Evolutionary conservation across 2,888 invertebrate species (phyloP).

Genomic region (Drosophila cognata): DNA sequence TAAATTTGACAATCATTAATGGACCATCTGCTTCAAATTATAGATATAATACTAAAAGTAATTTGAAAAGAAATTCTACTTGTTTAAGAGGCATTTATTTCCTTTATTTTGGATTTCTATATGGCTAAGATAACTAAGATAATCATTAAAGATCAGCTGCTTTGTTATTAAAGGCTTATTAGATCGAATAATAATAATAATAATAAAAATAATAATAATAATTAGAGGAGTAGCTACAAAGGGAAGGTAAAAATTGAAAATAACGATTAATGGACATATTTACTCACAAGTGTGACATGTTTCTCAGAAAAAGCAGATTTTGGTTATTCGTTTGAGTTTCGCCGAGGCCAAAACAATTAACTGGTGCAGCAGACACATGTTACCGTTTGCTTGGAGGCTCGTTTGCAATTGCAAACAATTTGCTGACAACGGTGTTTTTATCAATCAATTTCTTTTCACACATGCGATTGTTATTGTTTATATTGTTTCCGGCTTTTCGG

Average conservation of each 20-base stretch:
- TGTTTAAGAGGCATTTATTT: neutral
- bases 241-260: conserved; percentile 13
- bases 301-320: conserved; percentile 1
- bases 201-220: neutral
- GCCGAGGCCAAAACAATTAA: conserved; percentile 55
- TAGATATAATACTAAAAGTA: neutral
- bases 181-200: neutral
- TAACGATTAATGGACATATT: neutral
- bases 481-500: conserved; percentile 11
- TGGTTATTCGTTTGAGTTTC: conserved; percentile 2
- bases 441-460: conserved; percentile 56
- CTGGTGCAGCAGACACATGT: conserved; percentile 22
- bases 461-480: conserved; percentile 30
- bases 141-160: neutral
- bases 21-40: neutral
- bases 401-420: conserved; percentile 43
- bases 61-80: neutral
- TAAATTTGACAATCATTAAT: neutral
- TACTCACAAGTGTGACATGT: conserved; percentile 27
- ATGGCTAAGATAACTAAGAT: neutral
- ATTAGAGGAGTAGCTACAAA: neutral
- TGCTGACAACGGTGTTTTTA: conserved; percentile 45
- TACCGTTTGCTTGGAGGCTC: conserved; percentile 37
- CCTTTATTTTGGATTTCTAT: neutral
- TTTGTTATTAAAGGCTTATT: neutral